Conservation (phyloP, 2,113 vertebrate species). For the Platysteira castanea region DNA sequence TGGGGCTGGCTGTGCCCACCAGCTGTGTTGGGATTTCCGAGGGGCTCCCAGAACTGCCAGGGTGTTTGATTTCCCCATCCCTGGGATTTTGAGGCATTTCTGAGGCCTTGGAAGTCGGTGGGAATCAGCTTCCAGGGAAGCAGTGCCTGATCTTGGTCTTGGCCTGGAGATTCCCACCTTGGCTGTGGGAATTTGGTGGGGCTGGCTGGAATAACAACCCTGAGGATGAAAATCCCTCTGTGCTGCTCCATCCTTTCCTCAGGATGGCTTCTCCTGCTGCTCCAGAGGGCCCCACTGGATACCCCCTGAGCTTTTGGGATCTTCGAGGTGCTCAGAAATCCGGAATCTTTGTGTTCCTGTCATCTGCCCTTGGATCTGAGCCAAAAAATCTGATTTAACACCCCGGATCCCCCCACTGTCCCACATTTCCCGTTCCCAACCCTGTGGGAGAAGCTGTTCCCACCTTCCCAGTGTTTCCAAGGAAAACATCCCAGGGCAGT, state of each 20-base stretch:
- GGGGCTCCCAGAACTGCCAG: not conserved
- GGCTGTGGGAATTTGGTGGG: not conserved
- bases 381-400: not conserved
- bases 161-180: not conserved
- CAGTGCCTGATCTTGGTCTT: not conserved
- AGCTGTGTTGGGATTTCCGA: not conserved
- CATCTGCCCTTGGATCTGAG: not conserved
- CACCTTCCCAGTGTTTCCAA: not conserved
- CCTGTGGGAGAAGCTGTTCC: not conserved
- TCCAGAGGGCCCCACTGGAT: fast-evolving
- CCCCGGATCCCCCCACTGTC: not conserved
- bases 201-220: fast-evolving
- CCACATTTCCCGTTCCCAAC: fast-evolving
- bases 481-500: not conserved
- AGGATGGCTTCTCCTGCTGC: not conserved
- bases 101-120: fast-evolving
- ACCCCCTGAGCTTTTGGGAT: not conserved
- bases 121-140: not conserved
- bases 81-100: not conserved
- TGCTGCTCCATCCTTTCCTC: not conserved
- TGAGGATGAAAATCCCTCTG: not conserved
- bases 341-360: not conserved
- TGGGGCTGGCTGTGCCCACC: not conserved
- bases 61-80: not conserved
- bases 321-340: not conserved